A percentile compares a stretch with the other conserved stretches of the same genome.
These are phyloP conservation scores for Poeciliopsis turrubarensis DNA, from an alignment of 2,113 vertebrate genomes.

Conservation along the genomic window DNA sequence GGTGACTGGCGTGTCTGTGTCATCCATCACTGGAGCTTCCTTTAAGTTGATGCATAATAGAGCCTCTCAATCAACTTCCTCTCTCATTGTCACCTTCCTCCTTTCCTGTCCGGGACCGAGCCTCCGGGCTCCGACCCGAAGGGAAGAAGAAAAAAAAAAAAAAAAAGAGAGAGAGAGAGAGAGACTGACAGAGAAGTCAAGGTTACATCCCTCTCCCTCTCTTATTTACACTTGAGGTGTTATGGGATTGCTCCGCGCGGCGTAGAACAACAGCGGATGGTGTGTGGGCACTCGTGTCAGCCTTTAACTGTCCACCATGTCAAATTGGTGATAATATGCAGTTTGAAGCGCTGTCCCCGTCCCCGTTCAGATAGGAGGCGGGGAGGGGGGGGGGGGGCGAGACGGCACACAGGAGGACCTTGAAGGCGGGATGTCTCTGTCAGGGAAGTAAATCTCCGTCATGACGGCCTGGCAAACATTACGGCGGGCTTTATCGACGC, in stretches of 20 bases:
- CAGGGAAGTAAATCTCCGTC: constrained; percentile 78
- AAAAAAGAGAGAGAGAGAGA: neutral
- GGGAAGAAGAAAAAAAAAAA: constrained; percentile 10
- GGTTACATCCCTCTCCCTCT: constrained; percentile 89
- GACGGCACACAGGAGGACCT: constrained; percentile 78
- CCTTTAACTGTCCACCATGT: constrained; percentile 81
- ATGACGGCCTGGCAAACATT: constrained; percentile 82
- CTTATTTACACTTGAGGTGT: constrained; percentile 89
- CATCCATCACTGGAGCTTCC: constrained; percentile 98
- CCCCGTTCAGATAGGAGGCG: neutral
- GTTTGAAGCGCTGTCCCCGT: constrained; percentile 74
- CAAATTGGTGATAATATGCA: constrained; percentile 85
- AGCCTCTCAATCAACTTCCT: constrained; percentile 98
- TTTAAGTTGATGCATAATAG: constrained; percentile 99
- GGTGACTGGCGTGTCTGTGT: constrained; percentile 92
- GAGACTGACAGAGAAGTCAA: constrained; percentile 87
- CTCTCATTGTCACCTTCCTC: constrained; percentile 89
- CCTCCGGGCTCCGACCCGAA: constrained; percentile 42
- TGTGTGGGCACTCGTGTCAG: constrained; percentile 50
- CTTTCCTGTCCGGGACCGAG: constrained; percentile 72
- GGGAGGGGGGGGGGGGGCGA: neutral
- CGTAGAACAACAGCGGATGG: constrained; percentile 51
- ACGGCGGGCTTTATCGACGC: constrained; percentile 84
- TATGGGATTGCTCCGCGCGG: constrained; percentile 46
- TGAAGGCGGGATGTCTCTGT: constrained; percentile 79